Evolutionary conservation across 2,888 invertebrate species (phyloP).

Genomic region (Caenorhabditis uteleia): DNA sequence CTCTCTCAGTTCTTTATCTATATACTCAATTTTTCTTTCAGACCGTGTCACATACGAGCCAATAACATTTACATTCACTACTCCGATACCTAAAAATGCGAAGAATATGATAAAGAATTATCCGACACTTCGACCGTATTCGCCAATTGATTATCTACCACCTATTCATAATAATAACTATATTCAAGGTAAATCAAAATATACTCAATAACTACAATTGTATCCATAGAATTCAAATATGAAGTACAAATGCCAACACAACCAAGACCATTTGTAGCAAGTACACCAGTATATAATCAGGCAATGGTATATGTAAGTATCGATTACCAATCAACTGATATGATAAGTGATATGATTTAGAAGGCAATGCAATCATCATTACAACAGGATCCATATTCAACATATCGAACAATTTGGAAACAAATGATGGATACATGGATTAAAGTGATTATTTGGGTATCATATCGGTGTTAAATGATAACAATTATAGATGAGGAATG

Average conservation of each 20-base stretch:
- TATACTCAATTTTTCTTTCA: slow-evolving; percentile 1
- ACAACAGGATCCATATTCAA: slow-evolving; percentile 26
- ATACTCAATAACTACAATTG: background rate
- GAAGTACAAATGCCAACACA: slow-evolving; percentile 33
- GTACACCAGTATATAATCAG: no score
- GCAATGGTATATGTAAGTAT: no score
- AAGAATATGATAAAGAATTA: slow-evolving; percentile 9
- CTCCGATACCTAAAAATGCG: slow-evolving; percentile 15
- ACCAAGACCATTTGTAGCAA: no score
- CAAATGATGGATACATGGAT: slow-evolving; percentile 33
- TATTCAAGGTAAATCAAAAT: slow-evolving; percentile 8
- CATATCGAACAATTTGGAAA: slow-evolving; percentile 34
- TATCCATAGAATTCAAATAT: slow-evolving; percentile 30
- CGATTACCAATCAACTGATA: background rate
- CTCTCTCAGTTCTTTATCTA: background rate
- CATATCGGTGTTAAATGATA: no score
- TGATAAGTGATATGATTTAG: slow-evolving; percentile 1
- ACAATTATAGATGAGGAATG: no score
- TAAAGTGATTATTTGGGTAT: slow-evolving; percentile 1
- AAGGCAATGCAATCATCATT: slow-evolving; percentile 30
- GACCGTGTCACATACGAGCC: slow-evolving; percentile 29
- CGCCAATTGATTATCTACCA: slow-evolving; percentile 8
- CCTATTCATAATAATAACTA: slow-evolving; percentile 21
- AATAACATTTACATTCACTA: slow-evolving; percentile 42
- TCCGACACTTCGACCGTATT: slow-evolving; percentile 21